These are phyloP conservation scores for Todus mexicanus DNA, from an alignment of 2,797 vertebrate genomes.

Conservation along the genomic window DNA sequence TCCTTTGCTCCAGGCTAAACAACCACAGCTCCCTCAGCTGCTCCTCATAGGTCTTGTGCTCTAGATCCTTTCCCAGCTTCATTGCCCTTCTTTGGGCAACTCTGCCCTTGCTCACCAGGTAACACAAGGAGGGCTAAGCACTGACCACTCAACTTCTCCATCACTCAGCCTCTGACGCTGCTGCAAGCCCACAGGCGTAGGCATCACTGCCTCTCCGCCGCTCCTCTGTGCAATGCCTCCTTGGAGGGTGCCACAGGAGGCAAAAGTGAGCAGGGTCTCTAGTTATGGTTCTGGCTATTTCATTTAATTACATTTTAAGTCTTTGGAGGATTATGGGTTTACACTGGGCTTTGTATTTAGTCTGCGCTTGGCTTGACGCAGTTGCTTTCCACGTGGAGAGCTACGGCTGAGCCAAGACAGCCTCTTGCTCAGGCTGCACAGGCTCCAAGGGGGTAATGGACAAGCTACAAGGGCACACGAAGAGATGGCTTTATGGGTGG, in stretches of 20 bases:
- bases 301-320: slow-evolving; percentile 5
- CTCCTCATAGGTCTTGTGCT: not conserved
- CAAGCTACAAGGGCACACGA: fast-evolving
- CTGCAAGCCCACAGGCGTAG: not conserved
- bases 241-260: not conserved
- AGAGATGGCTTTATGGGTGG: not conserved
- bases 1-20: not conserved
- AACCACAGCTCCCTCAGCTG: not conserved
- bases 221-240: not conserved
- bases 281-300: not conserved
- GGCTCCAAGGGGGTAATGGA: not conserved
- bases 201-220: not conserved
- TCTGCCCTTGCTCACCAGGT: not conserved
- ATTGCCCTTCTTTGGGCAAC: not conserved
- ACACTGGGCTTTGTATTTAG: slow-evolving; percentile 7
- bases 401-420: fast-evolving
- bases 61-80: not conserved
- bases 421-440: not conserved
- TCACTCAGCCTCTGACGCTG: not conserved
- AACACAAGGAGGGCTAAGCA: not conserved
- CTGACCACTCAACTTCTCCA: not conserved
- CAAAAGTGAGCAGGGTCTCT: not conserved
- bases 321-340: not conserved
- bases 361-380: not conserved
- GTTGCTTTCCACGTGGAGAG: not conserved